These are phyloP conservation scores for Sesamia inferens DNA, from an alignment of 2,888 invertebrate genomes.

Conservation along the genomic window DNA sequence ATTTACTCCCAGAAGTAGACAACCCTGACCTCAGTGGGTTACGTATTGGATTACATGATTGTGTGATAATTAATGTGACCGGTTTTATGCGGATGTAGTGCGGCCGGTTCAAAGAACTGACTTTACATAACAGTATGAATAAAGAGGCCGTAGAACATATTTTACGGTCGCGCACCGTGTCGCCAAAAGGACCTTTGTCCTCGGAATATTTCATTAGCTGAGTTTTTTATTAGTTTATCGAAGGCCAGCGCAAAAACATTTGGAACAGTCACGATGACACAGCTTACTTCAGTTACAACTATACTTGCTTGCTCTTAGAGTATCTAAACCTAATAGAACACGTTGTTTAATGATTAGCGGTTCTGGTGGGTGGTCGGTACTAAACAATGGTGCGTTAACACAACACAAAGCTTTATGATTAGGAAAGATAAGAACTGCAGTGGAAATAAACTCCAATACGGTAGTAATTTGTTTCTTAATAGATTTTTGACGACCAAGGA, in stretches of 20 bases:
- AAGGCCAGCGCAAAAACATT: background rate
- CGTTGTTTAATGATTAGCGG: background rate
- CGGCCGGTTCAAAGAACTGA: slow-evolving; percentile 47
- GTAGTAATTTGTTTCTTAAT: background rate
- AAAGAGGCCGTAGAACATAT: background rate
- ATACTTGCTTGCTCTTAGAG: too few species aligned
- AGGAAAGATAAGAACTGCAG: slow-evolving; percentile 10
- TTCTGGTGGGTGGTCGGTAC: background rate
- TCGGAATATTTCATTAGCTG: background rate
- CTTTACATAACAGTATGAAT: slow-evolving; percentile 10
- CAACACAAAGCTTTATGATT: slow-evolving; percentile 15
- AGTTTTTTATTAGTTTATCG: background rate
- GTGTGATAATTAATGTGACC: slow-evolving; percentile 49
- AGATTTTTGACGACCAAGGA: background rate
- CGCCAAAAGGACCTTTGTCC: background rate
- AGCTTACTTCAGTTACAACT: background rate
- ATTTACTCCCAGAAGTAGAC: background rate
- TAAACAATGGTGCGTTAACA: slow-evolving; percentile 16
- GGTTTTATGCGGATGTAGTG: slow-evolving; percentile 48
- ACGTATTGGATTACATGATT: slow-evolving; percentile 28
- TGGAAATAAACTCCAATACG: background rate
- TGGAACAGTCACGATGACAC: slow-evolving; percentile 9
- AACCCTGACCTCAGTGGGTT: slow-evolving; percentile 34
- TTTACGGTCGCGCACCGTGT: background rate
- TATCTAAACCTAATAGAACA: background rate